Evolutionary conservation across 1,140 invertebrate species (phyloP), one percentile per base, ranked within the genome.

Genomic region (Euglossa dilemma): DNA sequence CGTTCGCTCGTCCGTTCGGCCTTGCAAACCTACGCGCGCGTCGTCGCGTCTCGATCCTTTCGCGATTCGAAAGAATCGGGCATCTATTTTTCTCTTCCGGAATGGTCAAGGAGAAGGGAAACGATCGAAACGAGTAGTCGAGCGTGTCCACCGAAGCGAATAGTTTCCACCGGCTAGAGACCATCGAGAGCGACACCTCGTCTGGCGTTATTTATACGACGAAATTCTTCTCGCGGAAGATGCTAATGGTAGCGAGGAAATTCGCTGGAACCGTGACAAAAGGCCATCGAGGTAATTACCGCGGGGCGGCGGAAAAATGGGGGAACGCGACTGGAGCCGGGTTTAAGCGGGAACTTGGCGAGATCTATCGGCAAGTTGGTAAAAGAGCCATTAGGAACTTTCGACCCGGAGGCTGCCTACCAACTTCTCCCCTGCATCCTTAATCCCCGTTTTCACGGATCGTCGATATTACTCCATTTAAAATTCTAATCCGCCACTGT

Each of bases 371-470:
- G 72, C 61, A 66, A 87, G 70, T 84, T 72, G 59, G 73, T 78
- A 61, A 79, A 87, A 87, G 85, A 82, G 74, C 78, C 87, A 85
- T 87, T 85, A 87, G 57, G 69, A 85, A 88, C 83, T 88, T 87
- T 79, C 64, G 20, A 45, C 66, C 25, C 64, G 16, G 66, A 9
- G 43, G 45, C 43, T n/a, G 23, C 59, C 47, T 50, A 20, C 67
- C 73, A 85, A 85, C 78, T 75, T 59, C 28, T 23, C 9, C 14
- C 2, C 20, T 66, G 73, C 59, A 61, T 82, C 72, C 72, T 85
- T 88, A 83, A 88, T 85, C 75, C 75, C 28, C 57, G 79, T 71
- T 87, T 83, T 88, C 86, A 69, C 74, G 57, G 63, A 80, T 83
- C 66, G 73, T 43, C 75, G 75, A 79, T 81, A 61, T 59, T 45